phyloP scores from a whole-genome alignment of 1,140 invertebrate genomes.

The Leptinotarsa defecta region DNA sequence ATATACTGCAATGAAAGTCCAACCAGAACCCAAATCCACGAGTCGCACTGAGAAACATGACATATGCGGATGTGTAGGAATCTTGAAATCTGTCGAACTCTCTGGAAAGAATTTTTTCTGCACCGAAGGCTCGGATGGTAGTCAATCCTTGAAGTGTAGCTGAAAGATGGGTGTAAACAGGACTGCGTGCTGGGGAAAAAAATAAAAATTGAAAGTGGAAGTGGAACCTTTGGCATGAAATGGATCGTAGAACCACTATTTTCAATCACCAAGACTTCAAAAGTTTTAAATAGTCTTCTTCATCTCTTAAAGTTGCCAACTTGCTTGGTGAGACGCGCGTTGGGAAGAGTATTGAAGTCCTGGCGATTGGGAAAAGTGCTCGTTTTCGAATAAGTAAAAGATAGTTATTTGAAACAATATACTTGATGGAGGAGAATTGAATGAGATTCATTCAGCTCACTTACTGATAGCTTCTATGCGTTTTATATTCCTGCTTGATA shows the following conservation, averaged over 20 bases:
- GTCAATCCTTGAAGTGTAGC: constrained; percentile 77
- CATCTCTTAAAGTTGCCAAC: too few species aligned
- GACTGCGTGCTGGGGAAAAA: constrained; percentile 66
- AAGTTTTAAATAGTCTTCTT: too few species aligned
- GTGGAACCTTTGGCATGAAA: too few species aligned
- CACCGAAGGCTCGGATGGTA: constrained; percentile 76
- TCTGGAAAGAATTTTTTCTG: constrained; percentile 69
- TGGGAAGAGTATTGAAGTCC: too few species aligned
- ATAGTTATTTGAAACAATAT: too few species aligned
- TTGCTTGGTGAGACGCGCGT: too few species aligned
- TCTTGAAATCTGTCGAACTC: constrained; percentile 68
- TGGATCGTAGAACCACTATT: too few species aligned
- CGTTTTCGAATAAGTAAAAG: too few species aligned
- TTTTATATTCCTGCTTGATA: constrained; percentile 80
- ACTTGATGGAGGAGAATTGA: too few species aligned
- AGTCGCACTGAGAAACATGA: constrained; percentile 68
- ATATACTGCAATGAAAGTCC: constrained; percentile 72
- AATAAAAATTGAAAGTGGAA: constrained; percentile 13
- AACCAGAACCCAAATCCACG: constrained; percentile 63
- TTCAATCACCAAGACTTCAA: too few species aligned
- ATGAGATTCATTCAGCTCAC: constrained; percentile 34
- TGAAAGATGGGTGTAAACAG: constrained; percentile 82
- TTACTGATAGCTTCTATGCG: constrained; percentile 81
- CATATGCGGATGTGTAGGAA: constrained; percentile 67
- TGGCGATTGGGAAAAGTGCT: too few species aligned